Percentiles rank a stretch among this genome's conserved stretches.
Conservation (phyloP, 2,797 vertebrate species). For the Liasis olivaceus region DNA sequence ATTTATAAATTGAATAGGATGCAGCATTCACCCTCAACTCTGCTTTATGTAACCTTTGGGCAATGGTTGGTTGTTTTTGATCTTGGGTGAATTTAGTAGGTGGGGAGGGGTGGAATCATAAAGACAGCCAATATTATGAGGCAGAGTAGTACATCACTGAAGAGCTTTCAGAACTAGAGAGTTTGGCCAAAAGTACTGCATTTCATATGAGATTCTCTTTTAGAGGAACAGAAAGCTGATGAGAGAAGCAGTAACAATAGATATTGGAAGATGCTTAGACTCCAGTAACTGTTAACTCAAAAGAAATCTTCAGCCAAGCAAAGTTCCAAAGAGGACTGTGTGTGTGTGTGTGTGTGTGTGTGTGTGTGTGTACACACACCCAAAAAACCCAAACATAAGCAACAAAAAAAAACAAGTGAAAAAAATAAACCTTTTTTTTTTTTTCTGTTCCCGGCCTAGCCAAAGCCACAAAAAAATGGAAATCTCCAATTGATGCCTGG, state of each 20-base stretch:
- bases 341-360: neutral
- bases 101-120: no score
- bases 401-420: constrained; percentile 45
- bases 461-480: constrained; percentile 51
- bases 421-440: constrained; percentile 37
- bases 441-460: constrained; percentile 50
- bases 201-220: neutral
- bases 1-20: neutral
- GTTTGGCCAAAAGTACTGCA: neutral
- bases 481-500: constrained; percentile 46
- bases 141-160: neutral
- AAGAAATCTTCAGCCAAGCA: neutral
- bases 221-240: neutral
- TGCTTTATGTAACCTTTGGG: neutral
- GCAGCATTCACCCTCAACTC: neutral
- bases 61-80: neutral
- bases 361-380: neutral
- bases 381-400: constrained; percentile 50
- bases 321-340: neutral
- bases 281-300: constrained; percentile 2
- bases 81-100: neutral
- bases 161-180: neutral
- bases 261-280: neutral
- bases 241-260: neutral
- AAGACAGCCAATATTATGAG: neutral